Percentiles rank a stretch among this genome's conserved stretches.
phyloP scores from a whole-genome alignment of 2,797 vertebrate genomes.

The Lemur catta region DNA sequence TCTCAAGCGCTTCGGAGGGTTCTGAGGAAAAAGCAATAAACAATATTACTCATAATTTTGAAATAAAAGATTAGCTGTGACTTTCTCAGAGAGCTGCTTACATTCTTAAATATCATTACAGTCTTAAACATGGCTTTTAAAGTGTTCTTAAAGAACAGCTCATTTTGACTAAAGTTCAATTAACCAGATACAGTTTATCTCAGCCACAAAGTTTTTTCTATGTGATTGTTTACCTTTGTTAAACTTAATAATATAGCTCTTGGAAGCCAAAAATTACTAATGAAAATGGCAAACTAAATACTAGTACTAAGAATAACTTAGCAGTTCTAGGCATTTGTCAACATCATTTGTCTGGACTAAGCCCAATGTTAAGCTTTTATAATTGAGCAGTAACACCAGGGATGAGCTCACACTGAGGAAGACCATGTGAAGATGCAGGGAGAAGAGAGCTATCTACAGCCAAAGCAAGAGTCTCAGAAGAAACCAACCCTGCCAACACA shows the following conservation, averaged over 20 bases:
- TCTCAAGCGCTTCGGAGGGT: not conserved
- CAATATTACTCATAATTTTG: not conserved
- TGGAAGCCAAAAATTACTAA: conserved; percentile 1
- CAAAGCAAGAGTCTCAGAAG: too few species aligned
- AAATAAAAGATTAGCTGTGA: not conserved
- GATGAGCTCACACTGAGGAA: too few species aligned
- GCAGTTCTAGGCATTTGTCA: not conserved
- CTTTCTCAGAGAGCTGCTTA: not conserved
- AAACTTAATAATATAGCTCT: not conserved
- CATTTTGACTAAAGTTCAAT: not conserved
- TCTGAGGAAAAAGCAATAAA: not conserved
- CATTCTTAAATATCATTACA: not conserved
- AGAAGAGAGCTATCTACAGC: too few species aligned
- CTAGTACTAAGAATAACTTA: not conserved
- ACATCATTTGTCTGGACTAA: not conserved
- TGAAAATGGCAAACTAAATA: not conserved
- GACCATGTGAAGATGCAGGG: too few species aligned
- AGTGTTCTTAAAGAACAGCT: not conserved
- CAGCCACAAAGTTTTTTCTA: not conserved
- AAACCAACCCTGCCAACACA: too few species aligned
- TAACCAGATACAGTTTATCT: not conserved
- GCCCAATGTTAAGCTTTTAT: not conserved
- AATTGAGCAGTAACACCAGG: too few species aligned
- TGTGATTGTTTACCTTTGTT: not conserved
- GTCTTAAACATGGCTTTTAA: not conserved